A percentile compares a stretch with the other conserved stretches of the same genome.
Conservation (phyloP, 2,113 vertebrate genomes). For the Physeter macrocephalus region DNA sequence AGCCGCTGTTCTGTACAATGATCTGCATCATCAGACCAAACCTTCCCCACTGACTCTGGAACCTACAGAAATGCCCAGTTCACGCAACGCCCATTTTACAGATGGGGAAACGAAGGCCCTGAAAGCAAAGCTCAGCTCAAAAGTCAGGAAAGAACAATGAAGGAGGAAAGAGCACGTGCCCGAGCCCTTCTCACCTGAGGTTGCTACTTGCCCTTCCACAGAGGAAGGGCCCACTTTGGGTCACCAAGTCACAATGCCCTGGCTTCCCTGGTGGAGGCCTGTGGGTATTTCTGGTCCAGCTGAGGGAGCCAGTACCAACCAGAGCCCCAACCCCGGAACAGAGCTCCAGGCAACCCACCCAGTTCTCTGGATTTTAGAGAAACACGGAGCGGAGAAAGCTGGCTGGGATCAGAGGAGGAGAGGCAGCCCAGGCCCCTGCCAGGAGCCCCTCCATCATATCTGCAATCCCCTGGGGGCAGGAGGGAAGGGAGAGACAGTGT, state of each 20-base stretch:
- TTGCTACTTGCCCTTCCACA: not conserved
- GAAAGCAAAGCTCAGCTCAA: not conserved
- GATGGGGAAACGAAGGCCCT: not conserved
- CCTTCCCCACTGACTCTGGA: not conserved
- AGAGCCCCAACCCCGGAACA: not conserved
- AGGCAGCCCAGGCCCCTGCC: not conserved
- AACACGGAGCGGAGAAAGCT: not conserved
- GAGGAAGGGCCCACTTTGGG: not conserved
- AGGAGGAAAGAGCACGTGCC: not conserved
- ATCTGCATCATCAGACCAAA: not conserved
- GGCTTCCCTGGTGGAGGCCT: not conserved
- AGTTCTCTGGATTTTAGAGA: not conserved
- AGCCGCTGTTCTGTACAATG: not conserved
- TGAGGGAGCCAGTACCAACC: not conserved
- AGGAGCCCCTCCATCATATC: not conserved
- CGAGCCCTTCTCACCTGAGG: not conserved
- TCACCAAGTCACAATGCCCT: not conserved
- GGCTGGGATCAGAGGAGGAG: not conserved
- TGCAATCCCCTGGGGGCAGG: not conserved
- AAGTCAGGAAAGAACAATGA: not conserved
- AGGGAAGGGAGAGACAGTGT: not conserved
- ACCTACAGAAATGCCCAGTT: not conserved
- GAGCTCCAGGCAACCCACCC: not conserved
- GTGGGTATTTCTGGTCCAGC: not conserved
- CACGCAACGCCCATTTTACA: not conserved